These are phyloP conservation scores for Rhodophaea formosa DNA, from an alignment of 2,888 invertebrate genomes.

Conservation along the genomic window DNA sequence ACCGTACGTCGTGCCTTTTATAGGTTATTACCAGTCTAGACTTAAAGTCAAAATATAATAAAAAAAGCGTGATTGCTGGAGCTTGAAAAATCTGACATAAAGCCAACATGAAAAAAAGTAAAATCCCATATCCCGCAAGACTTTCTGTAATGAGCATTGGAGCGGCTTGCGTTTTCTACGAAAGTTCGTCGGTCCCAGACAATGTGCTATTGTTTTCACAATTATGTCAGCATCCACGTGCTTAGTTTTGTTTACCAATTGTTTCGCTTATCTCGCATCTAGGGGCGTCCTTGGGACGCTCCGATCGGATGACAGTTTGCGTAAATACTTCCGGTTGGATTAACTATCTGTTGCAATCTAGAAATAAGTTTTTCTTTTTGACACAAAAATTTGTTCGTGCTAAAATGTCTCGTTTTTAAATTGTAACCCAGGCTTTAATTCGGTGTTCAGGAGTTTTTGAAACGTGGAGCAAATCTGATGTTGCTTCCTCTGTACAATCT, in stretches of 20 bases:
- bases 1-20: too few species aligned
- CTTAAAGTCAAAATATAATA: too few species aligned
- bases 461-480: too few species aligned
- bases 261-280: conserved; percentile 61
- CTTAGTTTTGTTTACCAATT: conserved; percentile 65
- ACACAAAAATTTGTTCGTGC: too few species aligned
- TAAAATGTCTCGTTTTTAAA: too few species aligned
- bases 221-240: conserved; percentile 59
- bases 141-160: conserved; percentile 1
- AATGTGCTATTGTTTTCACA: conserved; percentile 68
- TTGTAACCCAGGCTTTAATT: too few species aligned
- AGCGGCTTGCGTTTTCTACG: conserved; percentile 14
- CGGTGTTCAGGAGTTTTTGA: too few species aligned
- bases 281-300: conserved; percentile 59
- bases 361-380: neutral
- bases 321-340: neutral
- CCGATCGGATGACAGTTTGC: conserved; percentile 31
- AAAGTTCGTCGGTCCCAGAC: conserved; percentile 43
- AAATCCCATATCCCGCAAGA: neutral
- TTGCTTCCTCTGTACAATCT: too few species aligned
- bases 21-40: too few species aligned
- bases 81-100: too few species aligned
- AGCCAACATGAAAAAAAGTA: neutral
- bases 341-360: neutral
- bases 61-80: too few species aligned